Conservation (phyloP, 2,797 vertebrate species). For the Clamator glandarius region DNA sequence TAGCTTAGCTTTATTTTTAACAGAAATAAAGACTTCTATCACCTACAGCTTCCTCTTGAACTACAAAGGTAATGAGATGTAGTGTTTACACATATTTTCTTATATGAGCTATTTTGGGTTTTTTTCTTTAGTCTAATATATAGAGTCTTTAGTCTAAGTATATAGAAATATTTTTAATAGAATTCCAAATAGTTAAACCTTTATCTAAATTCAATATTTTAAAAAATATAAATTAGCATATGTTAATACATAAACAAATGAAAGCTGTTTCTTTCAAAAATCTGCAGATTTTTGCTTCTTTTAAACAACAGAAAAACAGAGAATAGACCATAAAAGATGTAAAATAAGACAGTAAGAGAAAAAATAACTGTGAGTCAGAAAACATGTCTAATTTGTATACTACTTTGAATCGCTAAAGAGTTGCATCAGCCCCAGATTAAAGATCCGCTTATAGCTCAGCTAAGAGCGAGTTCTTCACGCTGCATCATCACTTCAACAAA, state of each 20-base stretch:
- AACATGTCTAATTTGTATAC: neutral
- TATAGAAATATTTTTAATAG: neutral
- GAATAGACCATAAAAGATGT: neutral
- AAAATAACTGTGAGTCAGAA: neutral
- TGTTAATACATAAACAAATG: neutral
- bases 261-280: neutral
- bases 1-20: neutral
- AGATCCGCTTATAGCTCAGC: neutral
- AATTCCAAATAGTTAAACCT: too few relatives aligned
- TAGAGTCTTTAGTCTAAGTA: too few relatives aligned
- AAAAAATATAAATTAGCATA: too few relatives aligned
- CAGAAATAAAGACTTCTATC: neutral
- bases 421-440: neutral
- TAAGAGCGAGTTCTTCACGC: neutral
- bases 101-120: neutral
- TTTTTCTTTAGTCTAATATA: neutral
- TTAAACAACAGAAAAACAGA: neutral
- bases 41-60: neutral
- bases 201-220: too few relatives aligned
- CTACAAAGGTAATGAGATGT: neutral
- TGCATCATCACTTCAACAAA: neutral
- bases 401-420: neutral
- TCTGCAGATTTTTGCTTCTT: neutral
- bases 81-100: accelerated
- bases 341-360: neutral